These are phyloP conservation scores for Barypeithes pellucidus DNA, from an alignment of 2,888 invertebrate genomes.

Conservation along the genomic window DNA sequence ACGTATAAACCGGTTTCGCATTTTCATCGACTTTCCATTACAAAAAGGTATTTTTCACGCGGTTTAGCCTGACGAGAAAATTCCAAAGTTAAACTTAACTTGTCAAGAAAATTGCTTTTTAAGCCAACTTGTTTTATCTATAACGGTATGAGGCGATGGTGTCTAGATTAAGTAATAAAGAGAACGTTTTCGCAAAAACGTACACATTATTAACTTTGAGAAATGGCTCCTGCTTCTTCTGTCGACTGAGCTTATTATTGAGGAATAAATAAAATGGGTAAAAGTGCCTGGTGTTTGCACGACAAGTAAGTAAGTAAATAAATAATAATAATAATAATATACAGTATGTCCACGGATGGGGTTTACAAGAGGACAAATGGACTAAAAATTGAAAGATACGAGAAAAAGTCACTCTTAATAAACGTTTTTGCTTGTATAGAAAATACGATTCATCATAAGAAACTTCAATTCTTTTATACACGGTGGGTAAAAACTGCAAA, in stretches of 20 bases:
- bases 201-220: conserved; percentile 16
- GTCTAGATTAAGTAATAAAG: conserved; percentile 26
- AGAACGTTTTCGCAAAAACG: neutral
- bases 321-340: too few relatives aligned
- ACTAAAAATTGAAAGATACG: too few relatives aligned
- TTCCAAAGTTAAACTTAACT: conserved; percentile 42
- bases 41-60: conserved; percentile 44
- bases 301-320: too few relatives aligned
- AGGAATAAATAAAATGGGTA: neutral
- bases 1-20: conserved; percentile 25
- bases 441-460: too few relatives aligned
- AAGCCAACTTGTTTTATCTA: conserved; percentile 25
- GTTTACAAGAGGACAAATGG: too few relatives aligned
- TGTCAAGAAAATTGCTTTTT: conserved; percentile 44
- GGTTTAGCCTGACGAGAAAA: conserved; percentile 31
- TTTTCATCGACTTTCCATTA: conserved; percentile 51
- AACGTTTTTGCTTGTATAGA: too few relatives aligned
- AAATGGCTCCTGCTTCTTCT: conserved; percentile 6
- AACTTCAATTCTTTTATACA: too few relatives aligned
- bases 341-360: too few relatives aligned
- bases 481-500: too few relatives aligned
- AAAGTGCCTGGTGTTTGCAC: too few relatives aligned
- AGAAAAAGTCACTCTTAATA: too few relatives aligned
- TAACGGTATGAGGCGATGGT: conserved; percentile 19
- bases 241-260: neutral